Conservation (phyloP, 1,140 invertebrate genomes). For the Drosophila cardini region DNA sequence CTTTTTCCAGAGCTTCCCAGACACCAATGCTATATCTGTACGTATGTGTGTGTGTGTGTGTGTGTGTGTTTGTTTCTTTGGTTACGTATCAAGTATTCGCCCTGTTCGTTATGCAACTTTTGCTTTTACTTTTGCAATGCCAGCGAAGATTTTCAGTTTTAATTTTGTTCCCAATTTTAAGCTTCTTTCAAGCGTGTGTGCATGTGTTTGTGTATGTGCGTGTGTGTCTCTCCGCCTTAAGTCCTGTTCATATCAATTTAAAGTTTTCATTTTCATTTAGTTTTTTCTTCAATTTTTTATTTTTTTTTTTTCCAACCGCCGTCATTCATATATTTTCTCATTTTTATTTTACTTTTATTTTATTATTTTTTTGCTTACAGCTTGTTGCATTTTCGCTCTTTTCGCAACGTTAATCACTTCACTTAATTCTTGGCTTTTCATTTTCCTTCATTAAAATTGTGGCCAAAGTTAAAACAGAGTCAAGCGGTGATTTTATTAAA, state of each 20-base stretch:
- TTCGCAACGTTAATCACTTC: constrained; percentile 63
- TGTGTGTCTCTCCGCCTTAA: constrained; percentile 19
- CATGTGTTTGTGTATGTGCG: constrained; percentile 12
- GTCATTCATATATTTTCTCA: constrained; percentile 12
- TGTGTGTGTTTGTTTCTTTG: constrained; percentile 18
- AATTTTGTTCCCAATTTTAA: constrained; percentile 34
- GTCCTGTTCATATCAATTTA: constrained; percentile 45
- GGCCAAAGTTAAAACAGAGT: constrained; percentile 14
- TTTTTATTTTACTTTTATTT: neutral
- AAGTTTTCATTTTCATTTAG: constrained; percentile 32
- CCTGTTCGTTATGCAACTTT: constrained; percentile 54
- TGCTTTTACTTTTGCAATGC: constrained; percentile 62
- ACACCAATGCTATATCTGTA: neutral
- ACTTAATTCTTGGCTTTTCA: constrained; percentile 42
- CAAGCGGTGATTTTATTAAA: constrained; percentile 65
- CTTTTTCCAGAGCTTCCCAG: constrained; percentile 39
- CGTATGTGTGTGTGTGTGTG: neutral
- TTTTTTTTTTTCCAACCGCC: constrained; percentile 18
- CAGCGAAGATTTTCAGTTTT: constrained; percentile 48
- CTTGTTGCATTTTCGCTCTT: constrained; percentile 40
- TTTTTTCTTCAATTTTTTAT: neutral
- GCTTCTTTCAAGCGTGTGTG: constrained; percentile 8
- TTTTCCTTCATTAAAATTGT: constrained; percentile 41
- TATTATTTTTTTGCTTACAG: constrained; percentile 26
- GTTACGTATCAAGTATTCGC: constrained; percentile 27